Base-by-base conservation (phyloP, 53 echinoderm and acorn worm genomes). In the Paracentrotus lividus region DNA sequence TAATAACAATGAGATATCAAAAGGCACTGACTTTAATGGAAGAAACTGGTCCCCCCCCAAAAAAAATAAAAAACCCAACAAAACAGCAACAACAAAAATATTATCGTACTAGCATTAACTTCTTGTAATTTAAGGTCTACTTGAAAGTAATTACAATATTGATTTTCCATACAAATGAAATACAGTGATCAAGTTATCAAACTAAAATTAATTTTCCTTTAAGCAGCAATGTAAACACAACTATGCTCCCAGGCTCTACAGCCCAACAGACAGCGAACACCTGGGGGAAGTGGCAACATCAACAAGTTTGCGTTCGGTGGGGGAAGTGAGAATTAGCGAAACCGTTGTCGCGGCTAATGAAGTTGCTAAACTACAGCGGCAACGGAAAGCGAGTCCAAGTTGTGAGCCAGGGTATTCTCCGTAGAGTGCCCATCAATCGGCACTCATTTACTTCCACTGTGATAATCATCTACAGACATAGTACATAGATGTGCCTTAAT, bases 261-360 rank as follows among this genome's bases (percentile, higher is more conserved):
- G 40, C 36, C 38, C 29, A 45, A 85, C 49, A 49, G 51, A 85
- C 85, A 85, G 47, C 24, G 58, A 88, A 88, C 88, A 88, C 58
- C 54, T 88, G 88, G 54, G 58, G 88, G 88, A 88, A 88, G 40
- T 56, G 88, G 34, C 38, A 88, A 88, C 58, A 59, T 52, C 58
- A 88, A 88, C 56, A 88, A 88, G 58, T 88, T 88, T 57, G 88
- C 88, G 54, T 56, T 56, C 56, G 54, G 54, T 33, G 9, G 47
- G 51, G 85, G 85, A 85, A 85, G 85, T 43, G 51, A 51, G 49
- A 85, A 85, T 85, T 85, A 85, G 85, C n/a, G 49, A 88, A 54
- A 36, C 88, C 38, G 58, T 57, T 88, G 88, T 88, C 33, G 54
- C 54, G 16, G 55, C 40, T 88, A 88, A 88, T 88, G 54, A 57